These are phyloP conservation scores for Spongilla lacustris DNA, from an alignment of 37 sponge, comb jelly and placozoan species.

Conservation along the genomic window DNA sequence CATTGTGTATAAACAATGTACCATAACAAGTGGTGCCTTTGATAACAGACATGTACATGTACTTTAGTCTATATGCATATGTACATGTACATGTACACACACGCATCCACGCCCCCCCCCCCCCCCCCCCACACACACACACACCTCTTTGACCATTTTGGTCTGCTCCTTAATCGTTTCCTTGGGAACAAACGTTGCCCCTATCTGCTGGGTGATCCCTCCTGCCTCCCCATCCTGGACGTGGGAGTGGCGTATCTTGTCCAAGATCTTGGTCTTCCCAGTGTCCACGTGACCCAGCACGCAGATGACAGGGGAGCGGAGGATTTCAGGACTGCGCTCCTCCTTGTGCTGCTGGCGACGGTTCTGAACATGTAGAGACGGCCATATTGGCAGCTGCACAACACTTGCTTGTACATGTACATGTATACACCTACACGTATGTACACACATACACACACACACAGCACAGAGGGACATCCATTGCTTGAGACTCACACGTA, in stretches of 20 bases:
- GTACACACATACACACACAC: constrained; percentile 35
- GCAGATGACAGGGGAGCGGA: constrained; percentile 96
- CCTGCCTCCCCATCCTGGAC: constrained; percentile 99
- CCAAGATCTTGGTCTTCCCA: constrained; percentile 98
- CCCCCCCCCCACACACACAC: neutral
- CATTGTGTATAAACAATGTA: too few species aligned
- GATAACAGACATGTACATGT: neutral
- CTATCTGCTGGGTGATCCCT: constrained; percentile 99
- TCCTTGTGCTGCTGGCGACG: constrained; percentile 51
- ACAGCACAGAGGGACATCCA: constrained; percentile 11
- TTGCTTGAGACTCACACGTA: neutral
- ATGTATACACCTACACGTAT: neutral
- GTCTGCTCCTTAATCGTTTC: constrained; percentile 87
- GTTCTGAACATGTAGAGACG: constrained; percentile 30
- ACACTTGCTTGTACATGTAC: neutral
- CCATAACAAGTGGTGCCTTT: too few species aligned
- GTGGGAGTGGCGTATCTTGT: constrained; percentile 87
- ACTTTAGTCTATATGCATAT: neutral
- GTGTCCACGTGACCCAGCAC: constrained; percentile 99
- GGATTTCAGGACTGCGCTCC: constrained; percentile 53
- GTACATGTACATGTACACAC: neutral
- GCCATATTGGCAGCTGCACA: neutral
- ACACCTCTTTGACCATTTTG: constrained; percentile 88
- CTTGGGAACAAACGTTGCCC: constrained; percentile 96
- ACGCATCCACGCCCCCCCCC: neutral